phyloP scores from a whole-genome alignment of 2,888 invertebrate genomes.

The Drosophila aldrichi region DNA sequence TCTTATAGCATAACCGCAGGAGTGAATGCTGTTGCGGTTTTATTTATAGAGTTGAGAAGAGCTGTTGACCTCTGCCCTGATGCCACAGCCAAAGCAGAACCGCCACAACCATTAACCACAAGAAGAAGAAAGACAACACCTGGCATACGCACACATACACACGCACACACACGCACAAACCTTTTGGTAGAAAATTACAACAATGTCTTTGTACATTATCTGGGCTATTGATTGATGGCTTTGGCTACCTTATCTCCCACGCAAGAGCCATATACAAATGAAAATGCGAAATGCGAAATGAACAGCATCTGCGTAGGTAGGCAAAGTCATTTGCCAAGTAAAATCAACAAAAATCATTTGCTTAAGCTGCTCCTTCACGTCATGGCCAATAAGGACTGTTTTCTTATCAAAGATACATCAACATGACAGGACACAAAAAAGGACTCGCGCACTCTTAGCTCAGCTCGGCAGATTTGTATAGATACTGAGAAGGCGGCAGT shows the following conservation, averaged over 20 bases:
- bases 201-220: slow-evolving; percentile 60
- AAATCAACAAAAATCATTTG: slow-evolving; percentile 67
- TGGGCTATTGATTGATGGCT: slow-evolving; percentile 71
- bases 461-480: slow-evolving; percentile 7
- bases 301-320: slow-evolving; percentile 36
- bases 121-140: slow-evolving; percentile 7
- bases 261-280: slow-evolving; percentile 44
- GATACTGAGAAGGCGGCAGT: slow-evolving; percentile 11
- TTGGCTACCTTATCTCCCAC: slow-evolving; percentile 34
- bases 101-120: slow-evolving; percentile 9
- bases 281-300: slow-evolving; percentile 37
- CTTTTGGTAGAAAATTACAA: slow-evolving; percentile 52
- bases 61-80: slow-evolving; percentile 41
- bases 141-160: slow-evolving; percentile 3
- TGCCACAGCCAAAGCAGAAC: slow-evolving; percentile 17
- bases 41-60: slow-evolving; percentile 28
- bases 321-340: slow-evolving; percentile 50
- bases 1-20: slow-evolving; percentile 1
- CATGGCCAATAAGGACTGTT: slow-evolving; percentile 44
- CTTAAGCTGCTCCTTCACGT: slow-evolving; percentile 34
- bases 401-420: slow-evolving; percentile 41
- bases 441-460: slow-evolving; percentile 4
- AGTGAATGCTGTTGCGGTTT: slow-evolving; percentile 17
- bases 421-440: slow-evolving; percentile 40
- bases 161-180: slow-evolving; percentile 18